Conservation (phyloP, 2,888 invertebrate species). For the Drosophila macrothrix region DNA sequence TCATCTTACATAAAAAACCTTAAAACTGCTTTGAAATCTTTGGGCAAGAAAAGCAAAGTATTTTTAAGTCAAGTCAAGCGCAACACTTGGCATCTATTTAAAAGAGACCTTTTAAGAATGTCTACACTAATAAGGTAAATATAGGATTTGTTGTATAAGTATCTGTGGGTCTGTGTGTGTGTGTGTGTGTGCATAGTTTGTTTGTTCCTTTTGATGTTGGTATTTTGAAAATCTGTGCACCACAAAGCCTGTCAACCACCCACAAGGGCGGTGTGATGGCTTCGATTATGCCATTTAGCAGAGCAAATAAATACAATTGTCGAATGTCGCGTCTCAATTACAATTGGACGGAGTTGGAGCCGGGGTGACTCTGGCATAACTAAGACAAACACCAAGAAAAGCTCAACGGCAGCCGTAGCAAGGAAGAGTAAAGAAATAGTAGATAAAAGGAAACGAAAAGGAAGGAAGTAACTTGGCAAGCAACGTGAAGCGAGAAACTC, state of each 20-base stretch:
- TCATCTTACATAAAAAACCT: not conserved
- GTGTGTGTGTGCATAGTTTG: conserved; percentile 29
- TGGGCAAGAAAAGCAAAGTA: not conserved
- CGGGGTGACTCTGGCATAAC: conserved; percentile 47
- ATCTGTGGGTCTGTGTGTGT: not conserved
- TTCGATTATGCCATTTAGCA: conserved; percentile 79
- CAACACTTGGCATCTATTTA: conserved; percentile 23
- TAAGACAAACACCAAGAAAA: conserved; percentile 67
- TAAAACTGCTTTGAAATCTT: not conserved
- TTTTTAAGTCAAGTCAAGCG: conserved; percentile 17
- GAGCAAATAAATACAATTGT: conserved; percentile 79
- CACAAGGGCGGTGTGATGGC: conserved; percentile 11
- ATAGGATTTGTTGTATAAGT: conserved; percentile 5
- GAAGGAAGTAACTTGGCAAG: conserved; percentile 74
- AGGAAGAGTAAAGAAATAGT: conserved; percentile 1
- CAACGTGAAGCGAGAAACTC: conserved; percentile 61
- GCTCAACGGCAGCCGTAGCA: conserved; percentile 16
- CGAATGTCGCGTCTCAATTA: conserved; percentile 70
- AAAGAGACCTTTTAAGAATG: conserved; percentile 9
- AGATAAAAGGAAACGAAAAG: conserved; percentile 11
- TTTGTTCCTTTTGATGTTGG: conserved; percentile 47
- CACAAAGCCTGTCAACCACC: conserved; percentile 49
- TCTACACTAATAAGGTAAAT: conserved; percentile 46
- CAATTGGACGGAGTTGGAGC: conserved; percentile 41
- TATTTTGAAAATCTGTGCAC: conserved; percentile 51